Percentiles rank a stretch among this genome's conserved stretches.
These are phyloP conservation scores for Drosophila burlai DNA, from an alignment of 1,140 invertebrate genomes.

Conservation along the genomic window DNA sequence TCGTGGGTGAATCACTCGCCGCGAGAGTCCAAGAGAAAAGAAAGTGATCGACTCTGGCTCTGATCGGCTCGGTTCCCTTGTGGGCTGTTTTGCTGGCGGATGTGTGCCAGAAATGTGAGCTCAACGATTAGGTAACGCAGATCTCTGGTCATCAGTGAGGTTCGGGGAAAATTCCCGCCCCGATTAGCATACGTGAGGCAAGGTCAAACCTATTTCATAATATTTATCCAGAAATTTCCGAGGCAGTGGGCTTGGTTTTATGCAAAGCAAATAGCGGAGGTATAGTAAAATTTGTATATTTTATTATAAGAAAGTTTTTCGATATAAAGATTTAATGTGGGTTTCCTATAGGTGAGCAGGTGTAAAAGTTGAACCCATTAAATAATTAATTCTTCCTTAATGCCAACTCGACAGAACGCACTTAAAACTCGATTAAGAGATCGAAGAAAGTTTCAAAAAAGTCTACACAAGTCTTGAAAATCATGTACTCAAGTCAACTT, in stretches of 20 bases:
- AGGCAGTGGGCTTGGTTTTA: background rate
- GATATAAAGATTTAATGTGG: background rate
- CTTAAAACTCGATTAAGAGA: background rate
- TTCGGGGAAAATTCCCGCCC: slow-evolving; percentile 37
- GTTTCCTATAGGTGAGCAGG: background rate
- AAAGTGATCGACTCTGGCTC: slow-evolving; percentile 56
- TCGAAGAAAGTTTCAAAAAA: slow-evolving; percentile 7
- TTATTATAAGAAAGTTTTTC: slow-evolving; percentile 3
- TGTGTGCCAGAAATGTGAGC: slow-evolving; percentile 34
- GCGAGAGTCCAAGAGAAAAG: slow-evolving; percentile 53
- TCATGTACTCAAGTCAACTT: slow-evolving; percentile 8
- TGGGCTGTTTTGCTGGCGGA: slow-evolving; percentile 30
- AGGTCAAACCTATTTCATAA: slow-evolving; percentile 34
- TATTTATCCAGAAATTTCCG: slow-evolving; percentile 10
- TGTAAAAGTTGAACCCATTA: background rate
- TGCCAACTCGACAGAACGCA: background rate
- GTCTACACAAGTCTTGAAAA: background rate
- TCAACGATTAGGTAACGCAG: slow-evolving; percentile 32
- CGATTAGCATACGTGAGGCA: slow-evolving; percentile 42
- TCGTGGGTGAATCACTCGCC: slow-evolving; percentile 59
- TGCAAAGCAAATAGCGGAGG: background rate
- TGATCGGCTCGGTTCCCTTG: slow-evolving; percentile 20
- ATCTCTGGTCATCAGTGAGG: slow-evolving; percentile 19
- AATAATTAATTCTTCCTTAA: background rate
- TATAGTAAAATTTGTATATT: background rate